phyloP scores from a whole-genome alignment of 30 jellyfish, hydroid and myxozoan species.

The Hydractinia echinata region DNA sequence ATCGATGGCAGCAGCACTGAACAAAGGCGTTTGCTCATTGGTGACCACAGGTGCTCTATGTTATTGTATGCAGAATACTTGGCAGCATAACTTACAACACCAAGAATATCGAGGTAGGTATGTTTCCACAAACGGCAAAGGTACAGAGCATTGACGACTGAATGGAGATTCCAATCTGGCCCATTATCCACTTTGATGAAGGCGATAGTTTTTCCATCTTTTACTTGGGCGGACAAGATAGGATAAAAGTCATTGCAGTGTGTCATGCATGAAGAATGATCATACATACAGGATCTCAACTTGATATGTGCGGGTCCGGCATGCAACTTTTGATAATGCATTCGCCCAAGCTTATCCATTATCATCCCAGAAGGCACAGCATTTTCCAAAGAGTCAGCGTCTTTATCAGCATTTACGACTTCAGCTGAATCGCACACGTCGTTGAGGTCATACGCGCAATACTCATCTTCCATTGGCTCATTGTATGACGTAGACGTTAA shows the following conservation, averaged over 20 bases:
- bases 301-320: constrained; percentile 24
- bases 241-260: neutral
- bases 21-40: too few relatives aligned
- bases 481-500: neutral
- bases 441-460: constrained; percentile 19
- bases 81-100: constrained; percentile 17
- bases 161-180: too few relatives aligned
- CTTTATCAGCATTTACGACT: neutral
- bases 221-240: too few relatives aligned
- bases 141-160: too few relatives aligned
- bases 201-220: too few relatives aligned
- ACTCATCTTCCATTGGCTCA: constrained; percentile 25
- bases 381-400: neutral
- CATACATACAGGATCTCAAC: constrained; percentile 11
- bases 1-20: too few relatives aligned
- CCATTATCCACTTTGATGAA: too few relatives aligned
- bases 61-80: too few relatives aligned
- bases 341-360: neutral
- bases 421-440: neutral
- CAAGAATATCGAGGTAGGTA: constrained; percentile 10
- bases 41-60: too few relatives aligned
- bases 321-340: constrained; percentile 5
- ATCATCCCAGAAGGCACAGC: neutral
- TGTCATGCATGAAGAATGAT: constrained; percentile 20
- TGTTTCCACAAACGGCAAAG: too few relatives aligned